Conservation (phyloP, 2,888 invertebrate genomes). For the Acrocyrtus sp. region DNA sequence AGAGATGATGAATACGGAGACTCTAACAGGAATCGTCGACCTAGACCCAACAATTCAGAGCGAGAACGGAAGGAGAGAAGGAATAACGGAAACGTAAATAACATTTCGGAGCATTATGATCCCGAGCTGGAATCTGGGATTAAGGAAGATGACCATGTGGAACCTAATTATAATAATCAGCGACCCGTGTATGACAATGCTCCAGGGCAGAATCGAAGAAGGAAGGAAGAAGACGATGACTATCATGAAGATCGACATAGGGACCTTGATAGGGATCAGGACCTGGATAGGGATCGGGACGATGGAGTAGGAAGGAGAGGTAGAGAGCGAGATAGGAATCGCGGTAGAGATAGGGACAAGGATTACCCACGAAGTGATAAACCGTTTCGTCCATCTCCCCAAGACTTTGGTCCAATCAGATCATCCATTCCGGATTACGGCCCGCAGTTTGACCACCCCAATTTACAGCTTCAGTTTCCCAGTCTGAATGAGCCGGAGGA, state of each 20-base stretch:
- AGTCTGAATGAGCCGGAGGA: slow-evolving; percentile 1
- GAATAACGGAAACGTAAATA: slow-evolving; percentile 1
- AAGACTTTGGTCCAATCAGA: slow-evolving; percentile 52
- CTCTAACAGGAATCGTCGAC: not conserved
- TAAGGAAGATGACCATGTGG: slow-evolving; percentile 36
- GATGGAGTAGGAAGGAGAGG: not conserved
- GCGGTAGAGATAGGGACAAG: not conserved
- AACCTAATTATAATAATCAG: slow-evolving; percentile 50
- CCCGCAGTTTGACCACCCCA: slow-evolving; percentile 54
- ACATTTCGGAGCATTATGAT: slow-evolving; percentile 11
- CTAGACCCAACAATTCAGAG: not conserved
- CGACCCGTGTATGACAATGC: slow-evolving; percentile 47
- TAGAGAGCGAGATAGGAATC: not conserved
- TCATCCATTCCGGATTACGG: slow-evolving; percentile 46
- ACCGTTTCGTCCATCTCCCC: slow-evolving; percentile 50
- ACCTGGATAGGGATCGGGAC: slow-evolving; percentile 13
- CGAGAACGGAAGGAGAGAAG: not conserved
- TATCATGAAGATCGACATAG: not conserved
- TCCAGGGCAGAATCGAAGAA: not conserved
- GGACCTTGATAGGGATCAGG: not conserved
- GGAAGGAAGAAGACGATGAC: not conserved
- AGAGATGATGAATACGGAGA: slow-evolving; percentile 5
- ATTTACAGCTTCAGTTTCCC: slow-evolving; percentile 29
- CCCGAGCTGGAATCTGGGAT: slow-evolving; percentile 21
- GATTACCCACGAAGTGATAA: not conserved